Evolutionary conservation across 1,140 invertebrate genomes (phyloP).

Genomic region (Eubasilissa regina): DNA sequence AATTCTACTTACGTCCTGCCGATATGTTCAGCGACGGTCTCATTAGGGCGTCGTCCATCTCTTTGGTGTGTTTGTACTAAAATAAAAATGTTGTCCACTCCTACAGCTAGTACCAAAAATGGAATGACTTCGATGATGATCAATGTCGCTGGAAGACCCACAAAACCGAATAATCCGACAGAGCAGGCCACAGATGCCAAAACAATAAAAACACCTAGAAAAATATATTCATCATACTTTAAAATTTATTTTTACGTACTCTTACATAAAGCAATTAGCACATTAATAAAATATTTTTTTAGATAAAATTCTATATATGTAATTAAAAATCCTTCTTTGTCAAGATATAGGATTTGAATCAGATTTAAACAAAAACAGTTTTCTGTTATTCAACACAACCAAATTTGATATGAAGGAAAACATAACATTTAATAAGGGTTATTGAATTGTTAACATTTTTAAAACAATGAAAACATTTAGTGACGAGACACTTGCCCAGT

Average conservation of each 20-base stretch:
- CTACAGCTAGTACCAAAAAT: constrained; percentile 97
- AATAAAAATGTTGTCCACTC: constrained; percentile 99
- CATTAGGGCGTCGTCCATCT: constrained; percentile 78
- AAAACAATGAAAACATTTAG: too few relatives aligned
- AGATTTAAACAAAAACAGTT: too few relatives aligned
- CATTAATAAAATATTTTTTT: too few relatives aligned
- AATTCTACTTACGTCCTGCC: constrained; percentile 79
- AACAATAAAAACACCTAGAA: constrained; percentile 89
- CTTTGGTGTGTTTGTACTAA: constrained; percentile 92
- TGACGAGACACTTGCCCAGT: too few relatives aligned
- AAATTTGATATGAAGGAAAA: too few relatives aligned
- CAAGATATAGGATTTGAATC: too few relatives aligned
- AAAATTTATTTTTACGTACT: background rate
- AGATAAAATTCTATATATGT: too few relatives aligned
- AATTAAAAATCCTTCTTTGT: too few relatives aligned
- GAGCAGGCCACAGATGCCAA: constrained; percentile 92
- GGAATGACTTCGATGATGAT: constrained; percentile 99
- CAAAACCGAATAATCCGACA: constrained; percentile 93
- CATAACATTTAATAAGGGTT: too few relatives aligned
- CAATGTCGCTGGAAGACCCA: constrained; percentile 91
- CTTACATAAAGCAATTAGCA: constrained; percentile 3
- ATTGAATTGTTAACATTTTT: too few relatives aligned
- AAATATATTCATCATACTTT: constrained; percentile 9
- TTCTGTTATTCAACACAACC: too few relatives aligned
- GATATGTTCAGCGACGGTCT: constrained; percentile 89